Evolutionary conservation across 1,140 invertebrate species (phyloP).

Genomic region (Cheumatopsyche charites): DNA sequence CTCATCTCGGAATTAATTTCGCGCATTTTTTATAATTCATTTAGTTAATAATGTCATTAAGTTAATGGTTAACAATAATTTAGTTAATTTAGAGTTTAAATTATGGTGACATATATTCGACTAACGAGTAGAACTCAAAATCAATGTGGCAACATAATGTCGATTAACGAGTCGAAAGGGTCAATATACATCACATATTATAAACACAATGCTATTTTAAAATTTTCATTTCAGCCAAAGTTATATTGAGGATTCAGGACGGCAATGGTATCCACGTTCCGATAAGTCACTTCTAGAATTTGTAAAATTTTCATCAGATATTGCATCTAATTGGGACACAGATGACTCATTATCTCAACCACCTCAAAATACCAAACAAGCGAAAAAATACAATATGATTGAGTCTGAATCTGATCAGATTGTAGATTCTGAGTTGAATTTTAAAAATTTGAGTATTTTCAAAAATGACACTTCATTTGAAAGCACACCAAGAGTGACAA

Average conservation of each 20-base stretch:
- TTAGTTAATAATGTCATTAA: too few species aligned
- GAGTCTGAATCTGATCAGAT: background rate
- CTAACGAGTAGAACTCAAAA: too few species aligned
- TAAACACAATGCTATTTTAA: too few species aligned
- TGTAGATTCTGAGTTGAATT: background rate
- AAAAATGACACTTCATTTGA: background rate
- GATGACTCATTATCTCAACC: constrained; percentile 42
- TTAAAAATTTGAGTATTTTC: constrained; percentile 2
- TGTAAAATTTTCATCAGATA: constrained; percentile 28
- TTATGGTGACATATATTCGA: too few species aligned
- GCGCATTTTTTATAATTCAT: too few species aligned
- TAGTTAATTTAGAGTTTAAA: too few species aligned
- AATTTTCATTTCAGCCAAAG: background rate
- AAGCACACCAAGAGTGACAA: background rate
- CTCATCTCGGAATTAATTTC: too few species aligned
- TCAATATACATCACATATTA: too few species aligned
- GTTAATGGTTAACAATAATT: too few species aligned
- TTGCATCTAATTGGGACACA: constrained; percentile 46
- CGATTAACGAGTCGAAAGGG: too few species aligned
- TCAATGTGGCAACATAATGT: too few species aligned
- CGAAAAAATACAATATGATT: background rate
- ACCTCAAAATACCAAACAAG: background rate
- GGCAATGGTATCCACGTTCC: constrained; percentile 42
- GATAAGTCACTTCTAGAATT: constrained; percentile 27
- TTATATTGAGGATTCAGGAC: constrained; percentile 4